Evolutionary conservation across 2,113 vertebrate species (phyloP), one percentile per base, ranked within the genome.

Genomic region (Dicaeum eximium): DNA sequence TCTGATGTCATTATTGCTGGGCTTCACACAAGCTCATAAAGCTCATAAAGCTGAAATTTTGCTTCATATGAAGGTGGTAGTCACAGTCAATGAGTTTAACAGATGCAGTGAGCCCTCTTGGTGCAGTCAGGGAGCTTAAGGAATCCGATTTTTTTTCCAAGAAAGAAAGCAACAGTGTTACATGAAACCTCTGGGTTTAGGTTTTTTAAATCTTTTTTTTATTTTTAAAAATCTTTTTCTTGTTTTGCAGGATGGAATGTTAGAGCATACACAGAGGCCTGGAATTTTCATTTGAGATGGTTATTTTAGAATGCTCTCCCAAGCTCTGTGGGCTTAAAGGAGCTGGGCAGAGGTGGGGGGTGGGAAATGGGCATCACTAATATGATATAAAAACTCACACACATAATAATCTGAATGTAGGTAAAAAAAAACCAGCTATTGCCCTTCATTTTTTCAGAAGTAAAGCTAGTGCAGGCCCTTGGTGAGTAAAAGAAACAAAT

Each of bases 11-110:
- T 90, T 91, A 61, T 64, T 94, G 56, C 71, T 93, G 79, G 80
- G 79, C 51, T 96, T 90, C 85, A 53, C 62, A 93, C 50, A 92
- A 77, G 25, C 62, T 93, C 38, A 38, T 38, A 35, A 83, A 73
- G 54, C 82, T 80, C 87, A 60, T 90, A 90, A 92, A 94, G n/a
- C 56, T 47, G n/a, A 94, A 80, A 67, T 74, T 65, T 92, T 93
- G 19, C 71, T 92, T 93, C 75, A 15, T 57, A 38, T 48, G 86
- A 80, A 86, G 79, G 90, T 2, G 1, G n/a, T 30, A 93, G 75
- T 88, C 75, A 64, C 28, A 92, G 67, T 69, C 93, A 92, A 94
- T 95, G 94, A 90, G 64, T 93, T 88, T 94, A 86, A 92, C 93
- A 96, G 85, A 93, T 95, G 60, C 47, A 30, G 10, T 35, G 51